A percentile compares a stretch with the other conserved stretches of the same genome.
These are phyloP conservation scores for Laupala kohalensis DNA, from an alignment of 1,140 invertebrate species.

Conservation along the genomic window DNA sequence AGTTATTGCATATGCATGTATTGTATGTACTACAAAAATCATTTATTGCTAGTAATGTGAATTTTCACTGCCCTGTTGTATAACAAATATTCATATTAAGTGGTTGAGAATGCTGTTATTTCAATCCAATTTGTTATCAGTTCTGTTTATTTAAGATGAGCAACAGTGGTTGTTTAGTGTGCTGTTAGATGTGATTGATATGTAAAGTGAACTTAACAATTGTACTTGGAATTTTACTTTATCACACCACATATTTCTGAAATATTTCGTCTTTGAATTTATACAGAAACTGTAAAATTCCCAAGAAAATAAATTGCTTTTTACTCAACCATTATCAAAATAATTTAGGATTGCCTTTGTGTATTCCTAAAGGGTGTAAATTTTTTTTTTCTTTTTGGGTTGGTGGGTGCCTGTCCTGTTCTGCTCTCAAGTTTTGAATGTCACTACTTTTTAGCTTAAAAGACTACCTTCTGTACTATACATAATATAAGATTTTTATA, in stretches of 20 bases:
- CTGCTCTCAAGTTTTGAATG: too few species aligned
- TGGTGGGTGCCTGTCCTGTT: too few species aligned
- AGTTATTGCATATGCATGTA: background rate
- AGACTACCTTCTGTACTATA: too few species aligned
- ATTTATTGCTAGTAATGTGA: background rate
- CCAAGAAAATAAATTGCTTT: background rate
- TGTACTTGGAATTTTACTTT: background rate
- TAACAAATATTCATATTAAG: background rate
- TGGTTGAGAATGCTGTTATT: background rate
- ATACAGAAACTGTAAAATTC: background rate
- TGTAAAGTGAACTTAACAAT: background rate
- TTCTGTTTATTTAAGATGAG: background rate
- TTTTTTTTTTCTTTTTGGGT: too few species aligned
- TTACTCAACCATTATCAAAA: too few species aligned
- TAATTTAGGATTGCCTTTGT: too few species aligned
- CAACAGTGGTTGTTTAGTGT: background rate
- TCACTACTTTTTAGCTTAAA: too few species aligned
- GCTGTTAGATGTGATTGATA: background rate
- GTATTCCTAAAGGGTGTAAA: too few species aligned
- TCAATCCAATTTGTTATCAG: background rate
- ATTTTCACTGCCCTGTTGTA: background rate
- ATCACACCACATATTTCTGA: background rate
- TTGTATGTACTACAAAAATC: background rate
- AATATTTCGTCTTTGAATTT: background rate
- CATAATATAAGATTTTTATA: too few species aligned